Percentiles rank a stretch among this genome's conserved stretches.
Conservation (phyloP, 2,888 invertebrate genomes). For the Phortica magna region DNA sequence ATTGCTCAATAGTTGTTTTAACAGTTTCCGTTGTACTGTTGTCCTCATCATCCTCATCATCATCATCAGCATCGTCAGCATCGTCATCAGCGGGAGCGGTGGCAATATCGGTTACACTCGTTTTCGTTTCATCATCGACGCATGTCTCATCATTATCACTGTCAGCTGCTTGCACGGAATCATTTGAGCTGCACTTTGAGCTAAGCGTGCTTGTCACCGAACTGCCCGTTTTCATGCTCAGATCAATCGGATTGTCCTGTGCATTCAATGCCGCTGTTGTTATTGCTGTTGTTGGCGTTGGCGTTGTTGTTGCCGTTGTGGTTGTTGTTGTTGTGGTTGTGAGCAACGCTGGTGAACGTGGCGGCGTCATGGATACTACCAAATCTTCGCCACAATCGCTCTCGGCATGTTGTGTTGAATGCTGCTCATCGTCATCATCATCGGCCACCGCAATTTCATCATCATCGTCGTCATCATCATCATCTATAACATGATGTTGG, state of each 20-base stretch:
- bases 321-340: conserved; percentile 75
- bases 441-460: conserved; percentile 1
- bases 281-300: conserved; percentile 63
- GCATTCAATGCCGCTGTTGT: conserved; percentile 60
- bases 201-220: conserved; percentile 64
- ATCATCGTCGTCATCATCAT: neutral
- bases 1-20: conserved; percentile 52
- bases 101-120: neutral
- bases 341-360: conserved; percentile 77
- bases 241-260: conserved; percentile 89
- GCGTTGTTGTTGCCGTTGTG: conserved; percentile 72
- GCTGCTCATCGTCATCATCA: conserved; percentile 42
- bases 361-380: conserved; percentile 81
- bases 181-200: conserved; percentile 64
- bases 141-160: conserved; percentile 53
- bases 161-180: conserved; percentile 55
- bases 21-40: conserved; percentile 48
- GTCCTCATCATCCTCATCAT: conserved; percentile 44
- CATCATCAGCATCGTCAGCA: conserved; percentile 9
- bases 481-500: too few species aligned
- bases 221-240: conserved; percentile 85
- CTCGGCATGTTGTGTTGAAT: conserved; percentile 35
- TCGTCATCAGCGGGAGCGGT: neutral
- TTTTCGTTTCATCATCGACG: neutral
- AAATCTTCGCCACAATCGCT: conserved; percentile 77